phyloP scores from a whole-genome alignment of 30 jellyfish, hydroid and myxozoan genomes.

The Aurelia coerulea region DNA sequence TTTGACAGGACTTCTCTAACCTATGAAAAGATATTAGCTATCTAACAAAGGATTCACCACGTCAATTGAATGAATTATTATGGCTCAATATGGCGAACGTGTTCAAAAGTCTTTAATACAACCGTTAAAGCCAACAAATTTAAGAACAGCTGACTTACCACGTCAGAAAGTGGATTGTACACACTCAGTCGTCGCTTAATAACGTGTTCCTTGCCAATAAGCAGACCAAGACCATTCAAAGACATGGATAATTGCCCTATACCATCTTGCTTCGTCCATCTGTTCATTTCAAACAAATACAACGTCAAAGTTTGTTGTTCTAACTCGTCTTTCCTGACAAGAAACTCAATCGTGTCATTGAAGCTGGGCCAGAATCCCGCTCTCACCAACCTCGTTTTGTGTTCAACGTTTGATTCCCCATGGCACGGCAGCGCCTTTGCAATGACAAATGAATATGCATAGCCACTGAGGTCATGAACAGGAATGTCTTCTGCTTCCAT shows the following conservation, averaged over 20 bases:
- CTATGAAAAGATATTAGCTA: no score
- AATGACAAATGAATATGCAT: slow-evolving; percentile 88
- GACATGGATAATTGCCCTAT: slow-evolving; percentile 74
- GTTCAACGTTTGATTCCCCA: slow-evolving; percentile 46
- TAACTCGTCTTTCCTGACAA: slow-evolving; percentile 51
- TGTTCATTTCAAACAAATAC: slow-evolving; percentile 85
- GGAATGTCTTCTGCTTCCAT: slow-evolving; percentile 91
- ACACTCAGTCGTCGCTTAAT: slow-evolving; percentile 67
- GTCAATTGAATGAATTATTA: not conserved
- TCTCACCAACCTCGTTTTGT: slow-evolving; percentile 81
- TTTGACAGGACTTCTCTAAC: no score
- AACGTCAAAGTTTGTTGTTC: slow-evolving; percentile 63
- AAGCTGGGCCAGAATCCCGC: slow-evolving; percentile 96
- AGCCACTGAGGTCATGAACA: slow-evolving; percentile 94
- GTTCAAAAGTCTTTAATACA: not conserved
- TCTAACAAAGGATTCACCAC: no score
- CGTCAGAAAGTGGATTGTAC: slow-evolving; percentile 86
- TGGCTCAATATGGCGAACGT: no score
- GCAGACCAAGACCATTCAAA: slow-evolving; percentile 45
- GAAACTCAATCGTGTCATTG: slow-evolving; percentile 78
- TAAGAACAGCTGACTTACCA: slow-evolving; percentile 56
- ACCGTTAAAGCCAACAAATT: not conserved
- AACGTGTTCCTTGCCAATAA: slow-evolving; percentile 70
- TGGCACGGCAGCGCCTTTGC: slow-evolving; percentile 70
- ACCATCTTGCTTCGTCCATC: slow-evolving; percentile 99